Percentiles rank a stretch among this genome's conserved stretches.
These are phyloP conservation scores for Drosophila kuntzei DNA, from an alignment of 2,888 invertebrate species.

Conservation along the genomic window DNA sequence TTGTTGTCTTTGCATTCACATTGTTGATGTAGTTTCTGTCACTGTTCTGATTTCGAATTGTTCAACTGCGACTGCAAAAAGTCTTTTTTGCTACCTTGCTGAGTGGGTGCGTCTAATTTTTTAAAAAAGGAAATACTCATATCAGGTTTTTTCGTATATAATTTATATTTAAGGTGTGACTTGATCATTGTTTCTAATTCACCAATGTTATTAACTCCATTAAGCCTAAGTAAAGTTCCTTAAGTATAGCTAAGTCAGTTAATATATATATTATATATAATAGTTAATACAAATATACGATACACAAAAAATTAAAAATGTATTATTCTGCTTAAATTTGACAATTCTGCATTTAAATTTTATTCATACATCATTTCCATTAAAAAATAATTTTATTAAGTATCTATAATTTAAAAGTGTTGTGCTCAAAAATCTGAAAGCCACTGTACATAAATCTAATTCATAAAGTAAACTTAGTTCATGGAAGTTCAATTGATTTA, in stretches of 20 bases:
- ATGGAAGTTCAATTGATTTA: not conserved
- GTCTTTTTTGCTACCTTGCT: constrained; percentile 30
- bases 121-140: constrained; percentile 30
- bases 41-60: constrained; percentile 60
- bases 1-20: constrained; percentile 63
- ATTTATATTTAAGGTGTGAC: constrained; percentile 11
- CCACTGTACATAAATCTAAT: no score
- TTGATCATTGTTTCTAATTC: not conserved
- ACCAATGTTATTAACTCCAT: not conserved
- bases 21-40: constrained; percentile 50
- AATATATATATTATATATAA: no score
- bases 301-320: no score
- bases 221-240: not conserved
- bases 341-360: no score
- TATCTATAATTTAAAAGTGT: no score
- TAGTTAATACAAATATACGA: no score
- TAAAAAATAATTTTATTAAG: no score
- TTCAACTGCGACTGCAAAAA: constrained; percentile 27
- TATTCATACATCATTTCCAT: no score
- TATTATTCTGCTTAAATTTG: no score
- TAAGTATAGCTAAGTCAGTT: not conserved
- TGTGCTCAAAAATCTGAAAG: no score
- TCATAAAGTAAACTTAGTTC: not conserved
- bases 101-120: constrained; percentile 48
- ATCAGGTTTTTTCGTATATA: constrained; percentile 18